Conservation (phyloP, 1,140 invertebrate genomes). For the Tetranychus cinnabarinus region DNA sequence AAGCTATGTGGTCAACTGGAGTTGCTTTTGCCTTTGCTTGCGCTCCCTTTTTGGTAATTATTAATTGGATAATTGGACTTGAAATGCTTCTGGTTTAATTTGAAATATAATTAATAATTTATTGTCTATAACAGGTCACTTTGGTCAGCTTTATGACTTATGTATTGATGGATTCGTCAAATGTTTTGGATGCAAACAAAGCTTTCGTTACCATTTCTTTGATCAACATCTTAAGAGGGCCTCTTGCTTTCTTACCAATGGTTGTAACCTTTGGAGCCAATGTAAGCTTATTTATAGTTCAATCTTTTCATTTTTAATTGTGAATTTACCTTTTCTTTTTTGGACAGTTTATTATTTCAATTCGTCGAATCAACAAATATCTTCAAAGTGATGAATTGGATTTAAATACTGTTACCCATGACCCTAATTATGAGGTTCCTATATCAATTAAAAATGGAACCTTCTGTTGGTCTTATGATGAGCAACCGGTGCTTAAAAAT, state of each 20-base stretch:
- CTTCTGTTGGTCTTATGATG: neutral
- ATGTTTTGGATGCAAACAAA: slow-evolving; percentile 32
- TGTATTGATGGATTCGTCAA: slow-evolving; percentile 22
- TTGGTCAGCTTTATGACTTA: slow-evolving; percentile 20
- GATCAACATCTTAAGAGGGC: slow-evolving; percentile 51
- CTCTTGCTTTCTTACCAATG: slow-evolving; percentile 11
- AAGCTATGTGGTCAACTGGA: neutral
- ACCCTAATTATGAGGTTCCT: neutral
- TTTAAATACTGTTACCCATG: slow-evolving; percentile 1
- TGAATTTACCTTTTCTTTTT: too few species aligned
- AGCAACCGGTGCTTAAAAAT: neutral
- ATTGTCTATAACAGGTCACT: neutral
- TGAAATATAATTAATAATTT: neutral
- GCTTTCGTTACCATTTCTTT: slow-evolving; percentile 35
- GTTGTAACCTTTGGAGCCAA: neutral
- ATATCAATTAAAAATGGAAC: neutral
- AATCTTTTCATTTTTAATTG: too few species aligned
- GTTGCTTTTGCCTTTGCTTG: slow-evolving; percentile 6
- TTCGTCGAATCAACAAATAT: slow-evolving; percentile 64
- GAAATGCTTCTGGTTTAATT: slow-evolving; percentile 6
- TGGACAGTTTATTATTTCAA: slow-evolving; percentile 29
- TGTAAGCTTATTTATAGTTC: too few species aligned
- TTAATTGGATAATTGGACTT: too few species aligned
- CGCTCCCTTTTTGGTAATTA: slow-evolving; percentile 17
- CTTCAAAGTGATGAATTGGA: slow-evolving; percentile 45